These are phyloP conservation scores for Oryzias dopingdopingensis DNA, from an alignment of 2,797 vertebrate genomes.

Conservation along the genomic window DNA sequence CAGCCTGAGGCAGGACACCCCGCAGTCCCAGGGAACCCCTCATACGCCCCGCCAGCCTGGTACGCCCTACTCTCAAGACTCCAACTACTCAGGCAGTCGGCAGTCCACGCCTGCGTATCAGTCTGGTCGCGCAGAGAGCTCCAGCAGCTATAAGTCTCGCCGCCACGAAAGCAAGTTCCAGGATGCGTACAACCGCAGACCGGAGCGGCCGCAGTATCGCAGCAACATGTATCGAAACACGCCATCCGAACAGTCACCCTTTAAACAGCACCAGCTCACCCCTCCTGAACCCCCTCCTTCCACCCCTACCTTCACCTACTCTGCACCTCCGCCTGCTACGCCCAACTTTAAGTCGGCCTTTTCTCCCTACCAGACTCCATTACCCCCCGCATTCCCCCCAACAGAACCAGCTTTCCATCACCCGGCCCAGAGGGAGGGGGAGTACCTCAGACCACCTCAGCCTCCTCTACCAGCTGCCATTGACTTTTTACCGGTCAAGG, in stretches of 20 bases:
- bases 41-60: conserved; percentile 87
- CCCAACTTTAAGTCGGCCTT: conserved; percentile 88
- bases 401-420: conserved; percentile 74
- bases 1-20: conserved; percentile 93
- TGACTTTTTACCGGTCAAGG: conserved; percentile 82
- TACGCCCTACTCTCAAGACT: conserved; percentile 97
- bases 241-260: conserved; percentile 75
- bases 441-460: conserved; percentile 83
- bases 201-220: conserved; percentile 91
- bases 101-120: conserved; percentile 93
- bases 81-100: conserved; percentile 88
- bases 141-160: conserved; percentile 84
- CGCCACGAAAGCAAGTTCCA: conserved; percentile 93
- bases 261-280: conserved; percentile 85
- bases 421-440: conserved; percentile 78
- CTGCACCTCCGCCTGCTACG: conserved; percentile 82
- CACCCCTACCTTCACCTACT: conserved; percentile 84
- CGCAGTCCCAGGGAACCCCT: conserved; percentile 91
- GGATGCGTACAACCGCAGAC: conserved; percentile 93
- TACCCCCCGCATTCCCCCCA: conserved; percentile 72
- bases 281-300: conserved; percentile 88
- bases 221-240: conserved; percentile 74
- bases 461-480: conserved; percentile 70
- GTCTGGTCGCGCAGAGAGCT: conserved; percentile 81
- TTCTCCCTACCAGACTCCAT: conserved; percentile 90